Percentiles rank a stretch among this genome's conserved stretches.
Conservation (phyloP, 2,797 vertebrate species). For the Hydrocynus forskahlii region DNA sequence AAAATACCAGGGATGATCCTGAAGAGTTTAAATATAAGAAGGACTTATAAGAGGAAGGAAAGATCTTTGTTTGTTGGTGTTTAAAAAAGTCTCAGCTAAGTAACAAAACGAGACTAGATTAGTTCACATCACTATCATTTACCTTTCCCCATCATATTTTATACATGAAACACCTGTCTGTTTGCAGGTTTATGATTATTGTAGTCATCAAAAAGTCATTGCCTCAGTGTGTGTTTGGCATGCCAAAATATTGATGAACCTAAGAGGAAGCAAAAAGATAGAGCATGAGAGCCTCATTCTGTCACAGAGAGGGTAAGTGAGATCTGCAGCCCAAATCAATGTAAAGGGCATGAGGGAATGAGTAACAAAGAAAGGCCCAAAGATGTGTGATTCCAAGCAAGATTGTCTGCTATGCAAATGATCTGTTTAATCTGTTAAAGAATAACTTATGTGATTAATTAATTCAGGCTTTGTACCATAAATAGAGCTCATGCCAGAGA, state of each 20-base stretch:
- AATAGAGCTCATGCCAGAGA: neutral
- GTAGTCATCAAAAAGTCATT: slow-evolving; percentile 37
- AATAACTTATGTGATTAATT: neutral
- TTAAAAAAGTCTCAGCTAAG: neutral
- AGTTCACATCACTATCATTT: neutral
- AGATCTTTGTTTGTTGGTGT: neutral
- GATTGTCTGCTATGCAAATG: neutral
- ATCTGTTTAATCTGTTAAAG: neutral
- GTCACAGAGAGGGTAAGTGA: neutral
- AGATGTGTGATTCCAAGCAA: neutral
- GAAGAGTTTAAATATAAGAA: neutral
- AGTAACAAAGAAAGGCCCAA: neutral
- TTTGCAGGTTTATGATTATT: slow-evolving; percentile 38
- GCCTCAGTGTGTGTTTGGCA: slow-evolving; percentile 12
- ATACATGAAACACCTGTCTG: slow-evolving; percentile 44
- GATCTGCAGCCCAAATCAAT: neutral
- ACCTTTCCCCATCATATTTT: slow-evolving; percentile 27
- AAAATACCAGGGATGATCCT: neutral
- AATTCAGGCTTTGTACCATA: neutral
- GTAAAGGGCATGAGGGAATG: neutral
- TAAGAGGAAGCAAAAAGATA: neutral
- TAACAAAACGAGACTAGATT: neutral
- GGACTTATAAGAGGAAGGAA: neutral
- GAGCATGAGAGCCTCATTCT: neutral
- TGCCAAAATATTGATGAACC: slow-evolving; percentile 14